Percentiles rank a stretch among this genome's conserved stretches.
These are phyloP conservation scores for Carabus problematicus DNA, from an alignment of 2,888 invertebrate species.

Conservation along the genomic window DNA sequence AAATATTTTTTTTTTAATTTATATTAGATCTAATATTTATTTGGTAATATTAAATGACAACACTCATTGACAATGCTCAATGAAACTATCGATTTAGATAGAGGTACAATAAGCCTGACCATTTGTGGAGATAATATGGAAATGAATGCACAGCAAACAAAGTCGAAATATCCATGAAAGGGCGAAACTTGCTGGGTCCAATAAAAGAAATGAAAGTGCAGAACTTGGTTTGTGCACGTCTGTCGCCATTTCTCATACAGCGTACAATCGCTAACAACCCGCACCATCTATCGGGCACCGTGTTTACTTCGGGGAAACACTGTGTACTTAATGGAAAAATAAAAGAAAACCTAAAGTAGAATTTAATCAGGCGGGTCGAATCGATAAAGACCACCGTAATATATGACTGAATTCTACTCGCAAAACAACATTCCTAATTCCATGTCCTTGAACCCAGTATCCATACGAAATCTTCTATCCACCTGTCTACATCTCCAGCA, in stretches of 20 bases:
- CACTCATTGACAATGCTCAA: too few relatives aligned
- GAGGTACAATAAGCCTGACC: too few relatives aligned
- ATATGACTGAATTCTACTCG: too few relatives aligned
- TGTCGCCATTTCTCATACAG: conserved; percentile 12
- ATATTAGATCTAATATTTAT: too few relatives aligned
- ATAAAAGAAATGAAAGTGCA: conserved; percentile 14
- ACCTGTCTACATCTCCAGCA: too few relatives aligned
- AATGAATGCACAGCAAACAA: background rate
- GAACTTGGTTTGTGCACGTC: background rate
- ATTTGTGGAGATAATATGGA: too few relatives aligned
- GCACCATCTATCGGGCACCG: background rate
- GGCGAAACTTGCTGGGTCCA: conserved; percentile 3
- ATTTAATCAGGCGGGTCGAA: conserved; percentile 6
- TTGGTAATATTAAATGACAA: too few relatives aligned
- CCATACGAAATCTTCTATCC: too few relatives aligned
- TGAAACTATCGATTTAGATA: too few relatives aligned
- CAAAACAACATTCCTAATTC: too few relatives aligned
- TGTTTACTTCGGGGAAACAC: background rate
- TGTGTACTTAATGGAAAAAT: conserved; percentile 3
- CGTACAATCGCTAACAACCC: background rate
- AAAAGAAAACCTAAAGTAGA: conserved; percentile 4
- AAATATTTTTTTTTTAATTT: too few relatives aligned
- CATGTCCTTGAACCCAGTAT: too few relatives aligned
- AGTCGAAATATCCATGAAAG: conserved; percentile 6
- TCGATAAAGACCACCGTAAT: background rate